Conservation (phyloP, 2,797 vertebrate genomes). For the Eurystomus glaucurus region DNA sequence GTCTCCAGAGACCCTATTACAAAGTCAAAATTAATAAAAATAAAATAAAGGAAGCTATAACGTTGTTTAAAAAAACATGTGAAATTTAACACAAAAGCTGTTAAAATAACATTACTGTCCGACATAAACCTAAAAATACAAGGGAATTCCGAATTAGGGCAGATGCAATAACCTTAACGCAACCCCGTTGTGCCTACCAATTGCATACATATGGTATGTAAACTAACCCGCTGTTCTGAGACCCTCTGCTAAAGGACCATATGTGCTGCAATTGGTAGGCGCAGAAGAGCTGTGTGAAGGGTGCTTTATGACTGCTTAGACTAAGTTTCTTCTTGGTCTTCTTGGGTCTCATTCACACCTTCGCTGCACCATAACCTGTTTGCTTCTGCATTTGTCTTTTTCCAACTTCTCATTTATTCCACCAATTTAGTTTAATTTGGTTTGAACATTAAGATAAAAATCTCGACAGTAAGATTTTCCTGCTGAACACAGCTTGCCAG, state of each 20-base stretch:
- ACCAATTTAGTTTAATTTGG: background rate
- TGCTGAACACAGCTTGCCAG: background rate
- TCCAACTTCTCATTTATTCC: background rate
- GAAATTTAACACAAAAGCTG: conserved; percentile 70
- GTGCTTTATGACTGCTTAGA: conserved; percentile 40
- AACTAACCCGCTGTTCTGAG: conserved; percentile 64
- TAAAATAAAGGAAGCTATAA: conserved; percentile 67
- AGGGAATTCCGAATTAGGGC: conserved; percentile 58
- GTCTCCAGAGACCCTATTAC: conserved; percentile 57
- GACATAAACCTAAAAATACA: conserved; percentile 58
- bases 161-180: conserved; percentile 60
- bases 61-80: conserved; percentile 67
- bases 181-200: conserved; percentile 56
- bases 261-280: conserved; percentile 39
- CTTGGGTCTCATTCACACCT: conserved; percentile 42
- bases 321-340: conserved; percentile 44
- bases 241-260: conserved; percentile 51
- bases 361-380: background rate
- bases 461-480: background rate
- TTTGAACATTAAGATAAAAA: background rate
- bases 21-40: conserved; percentile 75
- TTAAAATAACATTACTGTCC: conserved; percentile 69
- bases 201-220: conserved; percentile 64
- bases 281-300: conserved; percentile 32
- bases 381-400: background rate